Conservation (phyloP, 2,888 invertebrate species). For the Eristalis arbustorum region DNA sequence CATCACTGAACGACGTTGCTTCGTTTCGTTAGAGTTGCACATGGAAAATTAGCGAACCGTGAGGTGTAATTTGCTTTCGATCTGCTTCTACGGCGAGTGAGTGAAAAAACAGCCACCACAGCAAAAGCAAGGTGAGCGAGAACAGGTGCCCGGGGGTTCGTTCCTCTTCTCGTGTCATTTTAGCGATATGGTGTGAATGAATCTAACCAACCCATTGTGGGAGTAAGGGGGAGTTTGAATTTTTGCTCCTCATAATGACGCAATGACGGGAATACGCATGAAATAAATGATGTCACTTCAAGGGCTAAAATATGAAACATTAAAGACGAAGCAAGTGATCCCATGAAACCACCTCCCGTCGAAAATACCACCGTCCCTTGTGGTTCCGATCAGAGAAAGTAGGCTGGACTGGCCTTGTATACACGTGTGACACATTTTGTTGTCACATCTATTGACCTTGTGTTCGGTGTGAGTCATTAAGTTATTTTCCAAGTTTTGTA, state of each 20-base stretch:
- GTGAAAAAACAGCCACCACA: background rate
- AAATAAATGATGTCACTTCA: too few species aligned
- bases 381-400: too few species aligned
- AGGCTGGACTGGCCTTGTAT: too few species aligned
- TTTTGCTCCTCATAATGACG: background rate
- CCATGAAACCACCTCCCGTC: too few species aligned
- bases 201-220: background rate
- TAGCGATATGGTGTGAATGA: background rate
- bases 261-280: too few species aligned
- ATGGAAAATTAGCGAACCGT: slow-evolving; percentile 56
- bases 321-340: too few species aligned
- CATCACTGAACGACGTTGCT: slow-evolving; percentile 8
- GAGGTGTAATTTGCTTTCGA: slow-evolving; percentile 34
- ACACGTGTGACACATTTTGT: too few species aligned
- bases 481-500: too few species aligned
- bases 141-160: background rate
- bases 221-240: background rate
- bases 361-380: too few species aligned
- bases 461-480: too few species aligned
- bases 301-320: too few species aligned
- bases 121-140: background rate
- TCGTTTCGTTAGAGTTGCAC: slow-evolving; percentile 28
- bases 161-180: background rate
- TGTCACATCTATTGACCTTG: too few species aligned
- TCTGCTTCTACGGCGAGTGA: background rate